Evolutionary conservation across 2,888 invertebrate genomes (phyloP), one percentile per base, ranked within the genome.

Genomic region (Lucinisca nassula): DNA sequence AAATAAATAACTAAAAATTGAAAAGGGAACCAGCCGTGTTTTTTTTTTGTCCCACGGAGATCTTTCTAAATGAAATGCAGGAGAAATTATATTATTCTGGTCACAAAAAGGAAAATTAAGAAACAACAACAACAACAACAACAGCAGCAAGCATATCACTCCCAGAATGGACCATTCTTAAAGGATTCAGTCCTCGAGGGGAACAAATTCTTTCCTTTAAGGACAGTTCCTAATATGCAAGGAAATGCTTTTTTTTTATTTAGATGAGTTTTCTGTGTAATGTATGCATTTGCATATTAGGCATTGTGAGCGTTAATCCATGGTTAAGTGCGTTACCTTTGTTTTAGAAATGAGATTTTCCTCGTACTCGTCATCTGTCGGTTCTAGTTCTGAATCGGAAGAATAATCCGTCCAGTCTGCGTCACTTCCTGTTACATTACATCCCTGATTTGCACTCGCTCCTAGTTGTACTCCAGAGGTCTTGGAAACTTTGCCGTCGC

Each of bases 281-380:
- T 12, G 17, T 45, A 45, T 45, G 45, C 10, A 17, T 45, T 45
- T 12, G 17, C 10, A 8, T 12, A 45, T 8, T 12, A 45, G 10
- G 45, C 45, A 45, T 12, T 12, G 17, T 45, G 10, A 45, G 17
- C 45, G 45, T 8, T 45, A 45, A 12, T 45, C n/a, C n/a, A n/a
- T n/a, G n/a, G n/a, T n/a, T n/a, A n/a, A n/a, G n/a, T n/a, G n/a
- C n/a, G n/a, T n/a, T n/a, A n/a, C n/a, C n/a, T n/a, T n/a, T n/a
- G n/a, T 10, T 67, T 67, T 67, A 3, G 21, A 10, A 67, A 67
- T 67, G 17, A 32, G 12, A 4, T 1, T 10, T 2, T 67, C 37
- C 1, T 70, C 72, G 3, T 58, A 55, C 55, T 88, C 88, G 14
- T 88, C 88, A 61, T 88, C 88, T n/a, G 88, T 84, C 10, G 84